Conservation (phyloP, 2,888 invertebrate genomes). For the Drosophila kanekoi region DNA sequence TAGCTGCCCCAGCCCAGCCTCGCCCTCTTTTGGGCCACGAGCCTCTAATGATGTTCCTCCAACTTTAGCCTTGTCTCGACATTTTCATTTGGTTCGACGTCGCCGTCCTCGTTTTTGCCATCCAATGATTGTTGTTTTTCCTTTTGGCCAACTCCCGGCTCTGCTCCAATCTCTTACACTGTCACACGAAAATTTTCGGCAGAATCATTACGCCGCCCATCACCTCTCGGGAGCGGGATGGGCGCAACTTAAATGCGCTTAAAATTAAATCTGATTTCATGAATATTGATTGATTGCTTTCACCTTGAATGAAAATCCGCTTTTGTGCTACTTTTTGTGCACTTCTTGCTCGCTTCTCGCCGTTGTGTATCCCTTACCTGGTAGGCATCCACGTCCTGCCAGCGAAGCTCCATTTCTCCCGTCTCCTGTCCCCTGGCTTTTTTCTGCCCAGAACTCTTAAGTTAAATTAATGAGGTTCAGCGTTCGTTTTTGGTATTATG, state of each 20-base stretch:
- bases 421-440: slow-evolving; percentile 19
- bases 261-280: slow-evolving; percentile 81
- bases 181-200: slow-evolving; percentile 54
- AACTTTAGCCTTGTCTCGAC: slow-evolving; percentile 59
- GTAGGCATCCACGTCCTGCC: slow-evolving; percentile 46
- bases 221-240: slow-evolving; percentile 15
- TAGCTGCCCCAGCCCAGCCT: slow-evolving; percentile 26
- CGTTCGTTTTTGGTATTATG: slow-evolving; percentile 62
- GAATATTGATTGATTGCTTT: slow-evolving; percentile 81
- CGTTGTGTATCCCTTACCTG: slow-evolving; percentile 55
- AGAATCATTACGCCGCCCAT: slow-evolving; percentile 39
- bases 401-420: slow-evolving; percentile 27
- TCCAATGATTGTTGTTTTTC: slow-evolving; percentile 65
- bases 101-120: slow-evolving; percentile 33
- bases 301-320: slow-evolving; percentile 81
- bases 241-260: slow-evolving; percentile 75
- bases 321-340: slow-evolving; percentile 73
- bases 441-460: slow-evolving; percentile 63
- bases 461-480: slow-evolving; percentile 76
- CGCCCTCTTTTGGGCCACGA: slow-evolving; percentile 27
- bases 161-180: slow-evolving; percentile 27
- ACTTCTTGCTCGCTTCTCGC: slow-evolving; percentile 21
- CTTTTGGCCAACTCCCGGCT: slow-evolving; percentile 7
- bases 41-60: slow-evolving; percentile 75
- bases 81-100: slow-evolving; percentile 72